Base-by-base conservation (phyloP, 1,140 invertebrate genomes). In the Nilaparvata lugens region DNA sequence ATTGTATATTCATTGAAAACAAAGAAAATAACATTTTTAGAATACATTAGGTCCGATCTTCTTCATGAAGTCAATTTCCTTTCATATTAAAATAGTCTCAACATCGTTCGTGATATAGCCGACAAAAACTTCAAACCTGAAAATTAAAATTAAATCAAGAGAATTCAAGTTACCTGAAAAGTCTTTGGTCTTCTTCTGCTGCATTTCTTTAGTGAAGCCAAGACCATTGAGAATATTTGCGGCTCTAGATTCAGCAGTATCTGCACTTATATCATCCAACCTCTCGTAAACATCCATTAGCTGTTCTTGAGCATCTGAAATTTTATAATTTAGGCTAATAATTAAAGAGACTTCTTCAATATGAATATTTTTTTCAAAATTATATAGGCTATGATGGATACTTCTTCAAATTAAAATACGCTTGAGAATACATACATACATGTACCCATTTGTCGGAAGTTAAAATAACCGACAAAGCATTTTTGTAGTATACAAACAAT, bases 261-360 rank as follows among this genome's bases (percentile, higher is more conserved):
- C 94, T 2, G 95, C 93, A 62, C 90, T 88, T 74, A 99, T 89
- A 58, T 98, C 96, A 61, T 99, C 97, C 67, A 99, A 79, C 43
- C 96, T 84, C 67, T 99, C 97, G 72, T 99, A 99, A 18, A 99
- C 85, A 74, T 99, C 96, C 85, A 98, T 88, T 45, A 99, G 76
- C 73, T 97, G 90, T 68, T 98, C 95, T 77, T 98, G 89, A 45
- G 89, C 83, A 69, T 93, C 89, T 88, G 71, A 16, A 75, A 72
- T 62, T 58, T 62, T 57, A 56, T 7, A 40, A 40, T 9, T 40
- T 9, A n/a, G n/a, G 9, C n/a, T 9, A 9, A 40, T 9, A 40
- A 9, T 40, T 9, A 40, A n/a, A 40, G 9, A 40, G n/a, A 40
- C 9, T 40, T 9, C 9, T 40, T n/a, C 9, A 40, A 40, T 9